phyloP scores from a whole-genome alignment of 2,797 vertebrate genomes.

The Anas georgica region DNA sequence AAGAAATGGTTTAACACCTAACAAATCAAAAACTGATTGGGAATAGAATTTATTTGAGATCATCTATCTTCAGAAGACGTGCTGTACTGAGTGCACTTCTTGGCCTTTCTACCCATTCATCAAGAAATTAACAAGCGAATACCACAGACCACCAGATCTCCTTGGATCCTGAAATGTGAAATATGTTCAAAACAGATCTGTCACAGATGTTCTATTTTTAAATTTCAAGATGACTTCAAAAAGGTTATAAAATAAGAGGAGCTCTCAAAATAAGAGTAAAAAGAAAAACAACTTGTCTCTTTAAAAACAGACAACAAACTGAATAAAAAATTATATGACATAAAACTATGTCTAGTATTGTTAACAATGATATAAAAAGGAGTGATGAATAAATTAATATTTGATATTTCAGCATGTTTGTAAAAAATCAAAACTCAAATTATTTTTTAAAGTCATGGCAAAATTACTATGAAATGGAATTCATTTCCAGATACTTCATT shows the following conservation, averaged over 20 bases:
- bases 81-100: slow-evolving; percentile 68
- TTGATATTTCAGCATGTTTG: neutral
- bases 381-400: slow-evolving; percentile 24
- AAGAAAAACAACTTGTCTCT: slow-evolving; percentile 43
- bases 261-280: neutral
- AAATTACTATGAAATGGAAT: slow-evolving; percentile 7
- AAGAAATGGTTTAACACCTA: slow-evolving; percentile 83
- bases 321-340: slow-evolving; percentile 63
- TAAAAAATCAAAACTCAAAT: neutral
- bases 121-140: slow-evolving; percentile 80
- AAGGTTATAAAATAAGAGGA: slow-evolving; percentile 48
- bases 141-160: slow-evolving; percentile 66
- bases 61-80: slow-evolving; percentile 79
- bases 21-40: slow-evolving; percentile 84
- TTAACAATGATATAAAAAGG: slow-evolving; percentile 54
- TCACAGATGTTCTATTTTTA: slow-evolving; percentile 57
- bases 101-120: slow-evolving; percentile 79
- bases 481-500: neutral
- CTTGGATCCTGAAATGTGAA: slow-evolving; percentile 57
- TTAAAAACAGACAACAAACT: slow-evolving; percentile 55
- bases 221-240: slow-evolving; percentile 58
- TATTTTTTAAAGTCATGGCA: neutral
- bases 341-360: slow-evolving; percentile 39
- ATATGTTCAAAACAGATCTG: slow-evolving; percentile 57
- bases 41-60: slow-evolving; percentile 80